phyloP scores from a whole-genome alignment of 2,113 vertebrate genomes.

The Polypterus bichir region DNA sequence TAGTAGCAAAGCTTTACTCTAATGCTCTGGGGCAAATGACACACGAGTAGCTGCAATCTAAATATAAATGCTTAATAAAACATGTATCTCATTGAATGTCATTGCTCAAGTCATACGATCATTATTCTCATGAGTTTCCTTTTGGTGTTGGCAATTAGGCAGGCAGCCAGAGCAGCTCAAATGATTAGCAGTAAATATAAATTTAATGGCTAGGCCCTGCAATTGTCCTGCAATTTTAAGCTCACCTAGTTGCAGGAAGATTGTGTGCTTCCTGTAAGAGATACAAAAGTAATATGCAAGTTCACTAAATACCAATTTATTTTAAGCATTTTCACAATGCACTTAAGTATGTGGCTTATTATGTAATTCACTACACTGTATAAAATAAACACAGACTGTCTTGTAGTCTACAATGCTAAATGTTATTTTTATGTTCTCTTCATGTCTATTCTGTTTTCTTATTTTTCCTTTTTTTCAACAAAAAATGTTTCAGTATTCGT shows the following conservation, averaged over 20 bases:
- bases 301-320: not conserved
- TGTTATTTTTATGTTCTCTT: too few relatives aligned
- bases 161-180: slow-evolving; percentile 37
- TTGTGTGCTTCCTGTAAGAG: slow-evolving; percentile 11
- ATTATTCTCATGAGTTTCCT: slow-evolving; percentile 35
- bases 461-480: not conserved
- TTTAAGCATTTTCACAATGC: too few relatives aligned
- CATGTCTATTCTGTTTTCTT: too few relatives aligned
- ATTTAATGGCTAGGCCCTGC: slow-evolving; percentile 31
- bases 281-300: slow-evolving; percentile 8
- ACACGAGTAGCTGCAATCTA: slow-evolving; percentile 33
- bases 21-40: not conserved
- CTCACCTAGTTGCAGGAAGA: slow-evolving; percentile 16
- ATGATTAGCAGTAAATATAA: slow-evolving; percentile 46
- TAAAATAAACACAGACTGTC: too few relatives aligned
- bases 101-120: slow-evolving; percentile 25
- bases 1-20: too few relatives aligned
- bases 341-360: too few relatives aligned
- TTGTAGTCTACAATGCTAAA: too few relatives aligned
- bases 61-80: slow-evolving; percentile 26
- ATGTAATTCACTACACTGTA: too few relatives aligned
- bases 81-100: slow-evolving; percentile 38
- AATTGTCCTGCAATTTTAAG: slow-evolving; percentile 20
- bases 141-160: slow-evolving; percentile 41
- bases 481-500: not conserved